Evolutionary conservation across 2,888 invertebrate genomes (phyloP), one percentile per base, ranked within the genome.

Genomic region (Colostygia pectinataria): DNA sequence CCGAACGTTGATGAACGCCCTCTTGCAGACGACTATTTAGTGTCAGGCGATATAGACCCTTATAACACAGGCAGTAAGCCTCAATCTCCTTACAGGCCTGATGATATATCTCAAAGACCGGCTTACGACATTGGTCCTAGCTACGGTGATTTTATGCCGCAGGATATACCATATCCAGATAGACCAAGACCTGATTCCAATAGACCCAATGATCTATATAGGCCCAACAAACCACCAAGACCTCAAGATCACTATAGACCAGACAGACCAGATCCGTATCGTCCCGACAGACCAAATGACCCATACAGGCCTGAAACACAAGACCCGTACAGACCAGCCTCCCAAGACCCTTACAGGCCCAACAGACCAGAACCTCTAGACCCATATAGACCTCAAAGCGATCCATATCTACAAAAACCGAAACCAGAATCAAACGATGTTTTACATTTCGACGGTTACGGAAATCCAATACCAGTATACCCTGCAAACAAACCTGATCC

Each of bases 1-100:
- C 89, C 89, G 1, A 79, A 72, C 1, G 71, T 71, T 1, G 84
- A 83, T 0, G 87, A 79, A 54, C 67, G 72, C 40, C 85, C 85
- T 0, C 50, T 78, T 6, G 50, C 68, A 4, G 82, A 83, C 44
- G 79, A 78, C n/a, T 73, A 71, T 34, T 42, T 70, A 10, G 60
- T 74, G 8, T 66, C 66, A 13, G 74, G 80, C 15, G 68, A 79
- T 12, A 46, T 75, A 29, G 75, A 34, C 25, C 46, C 52, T 10
- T 52, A 52, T 33, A 37, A 33, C 37, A 6, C 68, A 48, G 79
- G 78, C 6, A 60, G 56, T 0, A 68, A 64, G 44, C 74, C 75
- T 3, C 61, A 66, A 50, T 53, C 74, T 2, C 53, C 61, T 3
- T 71, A 84, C 15, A 72, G 83, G 61, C 89, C 89, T 42, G 86